These are phyloP conservation scores for Pseudomyrmex dendroicus DNA, from an alignment of 1,140 invertebrate species.

Conservation along the genomic window DNA sequence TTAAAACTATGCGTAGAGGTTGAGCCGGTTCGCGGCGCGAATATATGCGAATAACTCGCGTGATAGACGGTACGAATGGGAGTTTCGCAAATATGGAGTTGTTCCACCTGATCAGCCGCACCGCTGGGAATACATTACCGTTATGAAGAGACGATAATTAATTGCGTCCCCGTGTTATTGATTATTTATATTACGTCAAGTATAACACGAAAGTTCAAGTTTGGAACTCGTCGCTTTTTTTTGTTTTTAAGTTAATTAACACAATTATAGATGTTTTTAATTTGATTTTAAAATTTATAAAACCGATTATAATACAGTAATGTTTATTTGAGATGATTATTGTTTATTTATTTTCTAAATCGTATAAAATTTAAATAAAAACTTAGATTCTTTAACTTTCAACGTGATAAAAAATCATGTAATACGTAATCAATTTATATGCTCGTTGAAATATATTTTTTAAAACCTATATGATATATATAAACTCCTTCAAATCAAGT, in stretches of 20 bases:
- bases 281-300: background rate
- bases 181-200: slow-evolving; percentile 38
- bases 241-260: background rate
- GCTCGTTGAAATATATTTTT: background rate
- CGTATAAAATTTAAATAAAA: background rate
- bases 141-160: slow-evolving; percentile 50
- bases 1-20: slow-evolving; percentile 35
- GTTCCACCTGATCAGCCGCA: slow-evolving; percentile 30
- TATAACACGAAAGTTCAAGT: slow-evolving; percentile 12
- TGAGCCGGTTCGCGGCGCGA: background rate
- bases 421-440: background rate
- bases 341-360: background rate
- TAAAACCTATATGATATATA: background rate
- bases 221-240: background rate
- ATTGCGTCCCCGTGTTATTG: slow-evolving; percentile 40
- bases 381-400: background rate
- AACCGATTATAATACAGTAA: background rate
- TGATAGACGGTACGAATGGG: slow-evolving; percentile 35
- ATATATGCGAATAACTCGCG: slow-evolving; percentile 42
- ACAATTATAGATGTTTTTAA: no score
- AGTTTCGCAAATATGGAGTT: slow-evolving; percentile 49
- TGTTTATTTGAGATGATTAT: background rate
- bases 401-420: background rate
- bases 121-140: slow-evolving; percentile 32
- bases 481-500: background rate